These are phyloP conservation scores for Habropoda laboriosa DNA, from an alignment of 1,140 invertebrate species.

Conservation along the genomic window DNA sequence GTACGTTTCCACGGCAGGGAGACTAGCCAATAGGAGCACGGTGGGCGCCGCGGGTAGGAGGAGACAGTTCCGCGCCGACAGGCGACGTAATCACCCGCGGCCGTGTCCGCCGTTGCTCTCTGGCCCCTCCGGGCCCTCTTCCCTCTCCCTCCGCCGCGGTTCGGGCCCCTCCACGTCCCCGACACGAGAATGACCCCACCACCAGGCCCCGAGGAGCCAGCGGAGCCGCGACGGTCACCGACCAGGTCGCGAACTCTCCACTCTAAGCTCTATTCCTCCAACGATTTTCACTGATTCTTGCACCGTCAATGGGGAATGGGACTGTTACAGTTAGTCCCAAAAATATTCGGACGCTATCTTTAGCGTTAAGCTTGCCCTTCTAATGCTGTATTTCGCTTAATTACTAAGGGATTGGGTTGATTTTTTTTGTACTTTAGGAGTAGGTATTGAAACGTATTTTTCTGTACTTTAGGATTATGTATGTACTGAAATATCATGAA, in stretches of 20 bases:
- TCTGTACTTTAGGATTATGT: no score
- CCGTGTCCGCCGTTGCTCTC: slow-evolving; percentile 73
- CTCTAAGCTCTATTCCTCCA: neutral
- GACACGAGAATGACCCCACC: slow-evolving; percentile 32
- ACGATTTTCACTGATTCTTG: neutral
- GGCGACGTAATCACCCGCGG: slow-evolving; percentile 80
- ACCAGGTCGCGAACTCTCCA: slow-evolving; percentile 62
- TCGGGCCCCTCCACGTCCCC: slow-evolving; percentile 11
- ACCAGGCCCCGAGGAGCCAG: slow-evolving; percentile 6
- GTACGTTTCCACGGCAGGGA: slow-evolving; percentile 64
- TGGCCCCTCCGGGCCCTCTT: slow-evolving; percentile 67
- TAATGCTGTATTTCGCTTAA: no score
- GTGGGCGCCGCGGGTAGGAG: slow-evolving; percentile 79
- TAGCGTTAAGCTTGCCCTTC: no score
- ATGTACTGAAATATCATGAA: no score
- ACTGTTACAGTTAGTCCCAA: no score
- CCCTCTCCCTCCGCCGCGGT: slow-evolving; percentile 49
- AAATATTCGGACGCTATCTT: no score
- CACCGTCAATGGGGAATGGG: no score
- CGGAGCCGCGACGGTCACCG: slow-evolving; percentile 55
- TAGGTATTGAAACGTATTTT: no score
- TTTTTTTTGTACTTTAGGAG: no score
- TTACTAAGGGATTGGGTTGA: no score
- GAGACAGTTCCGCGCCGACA: slow-evolving; percentile 81
- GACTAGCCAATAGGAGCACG: slow-evolving; percentile 71